phyloP scores from a whole-genome alignment of 1,140 invertebrate genomes.

The Drosophila varians region DNA sequence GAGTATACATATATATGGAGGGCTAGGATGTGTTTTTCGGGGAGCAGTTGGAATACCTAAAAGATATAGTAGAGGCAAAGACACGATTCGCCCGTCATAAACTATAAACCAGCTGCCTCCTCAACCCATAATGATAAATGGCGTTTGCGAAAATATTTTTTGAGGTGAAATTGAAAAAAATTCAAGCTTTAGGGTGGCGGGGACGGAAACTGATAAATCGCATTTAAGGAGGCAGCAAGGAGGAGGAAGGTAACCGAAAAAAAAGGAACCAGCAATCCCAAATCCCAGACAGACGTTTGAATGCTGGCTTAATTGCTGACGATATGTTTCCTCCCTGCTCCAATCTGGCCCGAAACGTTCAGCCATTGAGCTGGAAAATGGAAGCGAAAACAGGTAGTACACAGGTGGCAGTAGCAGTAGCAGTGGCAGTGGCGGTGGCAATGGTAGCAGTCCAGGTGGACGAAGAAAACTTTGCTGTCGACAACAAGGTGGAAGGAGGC shows the following conservation, averaged over 20 bases:
- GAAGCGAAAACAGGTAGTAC: conserved; percentile 50
- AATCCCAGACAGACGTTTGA: conserved; percentile 67
- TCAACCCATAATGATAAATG: conserved; percentile 67
- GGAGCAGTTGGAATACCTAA: conserved; percentile 42
- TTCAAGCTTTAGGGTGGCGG: background rate
- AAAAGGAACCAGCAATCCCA: conserved; percentile 5
- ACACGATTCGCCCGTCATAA: conserved; percentile 61
- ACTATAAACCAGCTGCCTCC: conserved; percentile 63
- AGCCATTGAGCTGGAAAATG: conserved; percentile 63
- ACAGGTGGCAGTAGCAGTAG: background rate
- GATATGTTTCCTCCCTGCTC: conserved; percentile 55
- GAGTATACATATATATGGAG: background rate
- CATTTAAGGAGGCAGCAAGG: conserved; percentile 23
- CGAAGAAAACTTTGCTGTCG: conserved; percentile 56
- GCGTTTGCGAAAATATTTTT: conserved; percentile 37
- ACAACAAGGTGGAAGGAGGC: conserved; percentile 42
- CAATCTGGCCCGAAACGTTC: background rate
- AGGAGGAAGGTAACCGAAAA: background rate
- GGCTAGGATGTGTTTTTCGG: conserved; percentile 7
- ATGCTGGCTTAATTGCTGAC: conserved; percentile 75
- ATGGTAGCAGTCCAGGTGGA: conserved; percentile 2
- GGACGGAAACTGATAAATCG: conserved; percentile 57
- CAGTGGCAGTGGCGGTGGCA: background rate
- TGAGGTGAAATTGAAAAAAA: conserved; percentile 2
- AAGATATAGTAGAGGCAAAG: conserved; percentile 49